phyloP scores from a whole-genome alignment of 2,888 invertebrate species.

The Dimorphilus gyrociliatus region DNA sequence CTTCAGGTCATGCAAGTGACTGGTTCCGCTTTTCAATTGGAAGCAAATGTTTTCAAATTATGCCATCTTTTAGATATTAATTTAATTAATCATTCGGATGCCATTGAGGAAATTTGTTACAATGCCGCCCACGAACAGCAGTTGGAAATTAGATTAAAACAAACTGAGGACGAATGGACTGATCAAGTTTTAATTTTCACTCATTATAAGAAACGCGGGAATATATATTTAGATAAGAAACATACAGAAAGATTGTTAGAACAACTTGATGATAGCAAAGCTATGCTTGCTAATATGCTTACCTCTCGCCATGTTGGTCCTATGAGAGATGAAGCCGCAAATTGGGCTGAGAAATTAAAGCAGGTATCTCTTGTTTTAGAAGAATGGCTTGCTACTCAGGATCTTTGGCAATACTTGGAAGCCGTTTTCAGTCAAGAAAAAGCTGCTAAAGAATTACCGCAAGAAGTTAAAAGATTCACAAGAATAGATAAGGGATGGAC shows the following conservation, averaged over 20 bases:
- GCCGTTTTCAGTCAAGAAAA: slow-evolving; percentile 32
- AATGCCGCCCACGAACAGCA: slow-evolving; percentile 34
- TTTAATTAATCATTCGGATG: slow-evolving; percentile 29
- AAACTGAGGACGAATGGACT: slow-evolving; percentile 38
- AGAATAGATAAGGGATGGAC: slow-evolving; percentile 36
- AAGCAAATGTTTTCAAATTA: slow-evolving; percentile 35
- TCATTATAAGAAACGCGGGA: slow-evolving; percentile 34
- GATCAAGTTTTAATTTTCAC: slow-evolving; percentile 37
- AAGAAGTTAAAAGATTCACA: slow-evolving; percentile 34
- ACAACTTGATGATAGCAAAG: slow-evolving; percentile 37
- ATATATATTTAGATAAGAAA: slow-evolving; percentile 32
- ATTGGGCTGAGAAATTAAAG: slow-evolving; percentile 37
- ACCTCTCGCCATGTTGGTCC: slow-evolving; percentile 35
- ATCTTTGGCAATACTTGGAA: slow-evolving; percentile 36
- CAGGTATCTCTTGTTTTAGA: slow-evolving; percentile 36
- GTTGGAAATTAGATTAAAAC: slow-evolving; percentile 33
- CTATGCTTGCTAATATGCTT: slow-evolving; percentile 33
- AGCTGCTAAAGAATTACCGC: slow-evolving; percentile 33
- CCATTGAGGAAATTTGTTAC: slow-evolving; percentile 33
- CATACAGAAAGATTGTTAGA: slow-evolving; percentile 30
- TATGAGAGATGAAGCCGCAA: slow-evolving; percentile 33
- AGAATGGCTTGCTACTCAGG: slow-evolving; percentile 36
- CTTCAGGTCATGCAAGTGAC: slow-evolving; percentile 37
- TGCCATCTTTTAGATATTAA: slow-evolving; percentile 32
- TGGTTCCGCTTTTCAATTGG: slow-evolving; percentile 34